These are phyloP conservation scores for Andrena minutula DNA, from an alignment of 2,888 invertebrate species.

Conservation along the genomic window DNA sequence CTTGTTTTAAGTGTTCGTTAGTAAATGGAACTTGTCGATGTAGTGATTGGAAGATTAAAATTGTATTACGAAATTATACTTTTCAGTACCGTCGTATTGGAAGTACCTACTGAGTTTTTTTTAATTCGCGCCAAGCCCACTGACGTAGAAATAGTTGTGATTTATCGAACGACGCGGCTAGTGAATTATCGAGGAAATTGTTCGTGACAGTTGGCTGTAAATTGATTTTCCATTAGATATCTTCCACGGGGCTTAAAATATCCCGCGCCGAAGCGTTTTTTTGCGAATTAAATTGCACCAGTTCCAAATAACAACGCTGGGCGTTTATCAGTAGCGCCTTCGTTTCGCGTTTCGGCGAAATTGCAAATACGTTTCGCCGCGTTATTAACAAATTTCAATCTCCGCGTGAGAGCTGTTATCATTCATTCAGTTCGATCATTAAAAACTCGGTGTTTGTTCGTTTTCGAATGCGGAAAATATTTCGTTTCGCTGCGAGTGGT, in stretches of 20 bases:
- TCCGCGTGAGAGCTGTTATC: background rate
- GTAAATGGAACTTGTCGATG: no score
- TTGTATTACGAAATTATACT: no score
- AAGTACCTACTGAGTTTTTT: background rate
- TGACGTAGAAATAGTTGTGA: background rate
- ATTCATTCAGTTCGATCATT: background rate
- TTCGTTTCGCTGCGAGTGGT: background rate
- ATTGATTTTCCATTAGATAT: constrained; percentile 33
- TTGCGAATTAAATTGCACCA: constrained; percentile 7
- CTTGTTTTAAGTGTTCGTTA: no score
- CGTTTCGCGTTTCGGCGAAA: background rate
- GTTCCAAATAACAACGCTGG: constrained; percentile 2
- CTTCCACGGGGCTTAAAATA: background rate
- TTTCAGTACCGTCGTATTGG: no score
- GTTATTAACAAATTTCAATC: constrained; percentile 16
- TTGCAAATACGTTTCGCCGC: constrained; percentile 12
- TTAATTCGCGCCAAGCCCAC: background rate
- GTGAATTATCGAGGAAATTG: background rate
- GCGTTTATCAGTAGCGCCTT: constrained; percentile 6
- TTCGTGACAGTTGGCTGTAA: background rate
- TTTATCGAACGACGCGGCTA: background rate
- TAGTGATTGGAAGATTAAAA: no score
- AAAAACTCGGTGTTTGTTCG: constrained; percentile 6
- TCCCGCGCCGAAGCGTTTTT: background rate
- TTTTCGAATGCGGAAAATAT: background rate